These are phyloP conservation scores for Anhinga anhinga DNA, from an alignment of 2,113 vertebrate genomes.

Conservation along the genomic window DNA sequence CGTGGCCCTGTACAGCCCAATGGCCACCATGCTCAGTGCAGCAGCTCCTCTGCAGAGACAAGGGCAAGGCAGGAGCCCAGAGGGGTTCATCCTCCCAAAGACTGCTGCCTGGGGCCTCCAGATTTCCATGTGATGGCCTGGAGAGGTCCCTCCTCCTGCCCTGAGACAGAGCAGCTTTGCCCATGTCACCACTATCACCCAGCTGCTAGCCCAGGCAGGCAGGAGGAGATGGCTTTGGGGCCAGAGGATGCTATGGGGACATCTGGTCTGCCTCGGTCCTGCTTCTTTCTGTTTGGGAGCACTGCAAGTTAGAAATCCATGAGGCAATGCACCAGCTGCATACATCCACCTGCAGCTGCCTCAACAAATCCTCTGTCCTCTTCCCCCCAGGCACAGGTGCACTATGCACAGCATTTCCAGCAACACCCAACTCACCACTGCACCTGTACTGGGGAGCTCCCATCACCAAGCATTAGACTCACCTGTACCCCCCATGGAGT, in stretches of 20 bases:
- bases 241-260: not conserved
- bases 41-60: not conserved
- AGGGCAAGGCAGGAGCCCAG: not conserved
- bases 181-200: not conserved
- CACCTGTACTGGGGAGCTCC: not conserved
- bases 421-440: not conserved
- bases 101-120: not conserved
- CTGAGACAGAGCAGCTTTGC: not conserved
- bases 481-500: fast-evolving
- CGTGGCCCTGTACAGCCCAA: not conserved
- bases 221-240: not conserved
- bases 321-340: not conserved
- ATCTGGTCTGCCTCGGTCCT: not conserved
- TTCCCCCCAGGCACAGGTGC: not conserved
- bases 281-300: not conserved
- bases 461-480: not conserved
- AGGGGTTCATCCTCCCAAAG: not conserved
- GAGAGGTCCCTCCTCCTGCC: not conserved
- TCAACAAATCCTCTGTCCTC: not conserved
- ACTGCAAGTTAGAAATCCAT: not conserved
- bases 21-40: not conserved
- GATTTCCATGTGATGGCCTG: not conserved
- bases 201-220: not conserved
- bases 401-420: not conserved
- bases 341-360: not conserved